Evolutionary conservation across 1,140 invertebrate species (phyloP).

Genomic region (Sweltsa coloradensis): DNA sequence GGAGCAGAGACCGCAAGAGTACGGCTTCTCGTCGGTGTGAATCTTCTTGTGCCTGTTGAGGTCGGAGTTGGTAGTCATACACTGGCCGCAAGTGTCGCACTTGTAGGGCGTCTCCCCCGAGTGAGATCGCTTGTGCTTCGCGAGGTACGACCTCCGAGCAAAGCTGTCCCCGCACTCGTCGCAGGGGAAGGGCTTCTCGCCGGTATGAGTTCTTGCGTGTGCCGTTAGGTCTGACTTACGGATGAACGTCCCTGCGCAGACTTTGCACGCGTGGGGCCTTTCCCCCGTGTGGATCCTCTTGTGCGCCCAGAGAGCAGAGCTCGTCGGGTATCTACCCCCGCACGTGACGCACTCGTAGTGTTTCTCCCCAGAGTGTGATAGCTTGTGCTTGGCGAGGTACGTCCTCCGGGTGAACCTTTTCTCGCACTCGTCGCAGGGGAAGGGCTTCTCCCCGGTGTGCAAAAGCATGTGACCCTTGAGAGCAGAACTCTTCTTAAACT

Average conservation of each 20-base stretch:
- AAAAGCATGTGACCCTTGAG: slow-evolving; percentile 25
- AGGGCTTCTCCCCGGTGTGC: slow-evolving; percentile 25
- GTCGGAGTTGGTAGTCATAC: not conserved
- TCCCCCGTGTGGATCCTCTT: slow-evolving; percentile 53
- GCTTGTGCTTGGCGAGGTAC: slow-evolving; percentile 46
- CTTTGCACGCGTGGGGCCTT: slow-evolving; percentile 34
- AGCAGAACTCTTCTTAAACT: not conserved
- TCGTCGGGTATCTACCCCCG: slow-evolving; percentile 37
- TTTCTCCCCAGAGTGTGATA: slow-evolving; percentile 50
- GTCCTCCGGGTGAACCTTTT: slow-evolving; percentile 42
- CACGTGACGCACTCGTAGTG: slow-evolving; percentile 30
- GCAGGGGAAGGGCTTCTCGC: slow-evolving; percentile 49
- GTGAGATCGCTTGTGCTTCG: slow-evolving; percentile 29
- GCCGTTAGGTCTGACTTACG: slow-evolving; percentile 33
- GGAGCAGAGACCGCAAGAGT: slow-evolving; percentile 13
- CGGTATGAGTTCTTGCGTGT: slow-evolving; percentile 1
- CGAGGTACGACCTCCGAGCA: not conserved
- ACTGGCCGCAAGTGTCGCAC: slow-evolving; percentile 53
- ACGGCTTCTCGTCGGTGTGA: slow-evolving; percentile 20
- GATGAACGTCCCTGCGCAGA: slow-evolving; percentile 44
- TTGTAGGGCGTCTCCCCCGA: slow-evolving; percentile 55
- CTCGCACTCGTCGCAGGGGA: slow-evolving; percentile 57
- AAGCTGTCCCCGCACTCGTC: slow-evolving; percentile 45
- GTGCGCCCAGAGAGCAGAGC: slow-evolving; percentile 43
- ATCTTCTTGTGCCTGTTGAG: not conserved